phyloP scores from a whole-genome alignment of 2,797 vertebrate genomes.

The Xenops minutus region DNA sequence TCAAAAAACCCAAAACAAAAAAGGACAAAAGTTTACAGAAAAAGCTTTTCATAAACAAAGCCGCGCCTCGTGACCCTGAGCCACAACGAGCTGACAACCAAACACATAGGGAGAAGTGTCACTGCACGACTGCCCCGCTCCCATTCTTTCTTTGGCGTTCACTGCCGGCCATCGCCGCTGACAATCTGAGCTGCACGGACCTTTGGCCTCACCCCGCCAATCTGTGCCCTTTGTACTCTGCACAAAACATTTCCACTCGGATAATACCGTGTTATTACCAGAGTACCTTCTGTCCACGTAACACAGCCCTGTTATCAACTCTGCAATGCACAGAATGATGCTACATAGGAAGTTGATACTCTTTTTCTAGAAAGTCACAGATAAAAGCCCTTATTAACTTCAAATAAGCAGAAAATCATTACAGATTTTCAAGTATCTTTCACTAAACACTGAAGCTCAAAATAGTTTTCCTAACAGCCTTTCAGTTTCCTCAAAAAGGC shows the following conservation, averaged over 20 bases:
- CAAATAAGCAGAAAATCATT: rapidly evolving
- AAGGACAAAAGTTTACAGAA: not conserved
- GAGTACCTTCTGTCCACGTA: not conserved
- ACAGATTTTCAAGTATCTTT: not conserved
- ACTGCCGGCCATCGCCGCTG: not conserved
- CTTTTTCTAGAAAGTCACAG: not conserved
- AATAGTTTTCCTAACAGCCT: not conserved
- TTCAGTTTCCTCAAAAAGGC: not conserved
- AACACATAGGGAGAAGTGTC: not conserved
- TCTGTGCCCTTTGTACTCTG: not conserved
- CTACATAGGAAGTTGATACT: rapidly evolving
- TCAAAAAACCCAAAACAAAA: not conserved
- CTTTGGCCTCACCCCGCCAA: not conserved
- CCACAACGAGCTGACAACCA: not conserved
- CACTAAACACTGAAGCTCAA: not conserved
- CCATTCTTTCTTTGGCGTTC: not conserved
- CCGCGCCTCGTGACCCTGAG: not conserved
- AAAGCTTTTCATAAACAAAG: not conserved
- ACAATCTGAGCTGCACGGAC: not conserved
- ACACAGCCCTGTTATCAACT: not conserved
- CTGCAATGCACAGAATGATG: rapidly evolving
- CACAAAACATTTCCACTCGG: not conserved
- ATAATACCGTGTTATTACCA: not conserved
- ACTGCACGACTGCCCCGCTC: rapidly evolving
- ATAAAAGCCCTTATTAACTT: not conserved